Base-by-base conservation (phyloP, 1,140 invertebrate species). In the Calliopsis andreniformis region DNA sequence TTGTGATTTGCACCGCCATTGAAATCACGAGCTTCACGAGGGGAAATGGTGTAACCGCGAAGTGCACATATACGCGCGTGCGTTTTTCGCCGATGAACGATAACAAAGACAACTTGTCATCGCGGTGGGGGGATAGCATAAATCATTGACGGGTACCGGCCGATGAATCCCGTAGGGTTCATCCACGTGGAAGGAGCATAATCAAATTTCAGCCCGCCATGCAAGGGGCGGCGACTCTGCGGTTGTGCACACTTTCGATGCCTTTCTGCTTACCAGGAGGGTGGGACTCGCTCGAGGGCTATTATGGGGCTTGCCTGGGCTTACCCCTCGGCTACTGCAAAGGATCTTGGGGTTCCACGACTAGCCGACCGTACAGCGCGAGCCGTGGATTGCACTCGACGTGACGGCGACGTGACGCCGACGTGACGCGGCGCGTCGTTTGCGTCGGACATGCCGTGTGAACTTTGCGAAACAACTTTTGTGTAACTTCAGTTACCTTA, bases 141-240 rank as follows among this genome's bases (percentile, higher is more conserved):
- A 79, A 82, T 83, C 81, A 83, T 79, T 47, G 66, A 45, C 80
- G 79, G 81, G 76, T 79, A 61, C 63, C 58, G 51, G 53, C 39
- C 82, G 62, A 80, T 84, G 82, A 83, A 84, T 83, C 82, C 73
- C 35, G 62, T 67, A 51, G 77, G 58, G 68, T 72, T 85, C 79
- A 84, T 78, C 49, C 83, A 75, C 70, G 82, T 63, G 83, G 83
- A 85, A 85, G 80, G 76, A 79, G 79, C 83, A 85, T 85, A 85
- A 85, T 85, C 82, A 85, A 85, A 85, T 85, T 85, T 85, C 43
- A 45, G 70, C 55, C 83, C 83, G 79, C 83, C 83, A 85, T 85
- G 79, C 83, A 59, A 85, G 82, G 83, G 83, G 83, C 83, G 83
- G 83, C 79, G 62, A 85, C 83, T 85, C 56, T 84, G 82, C 81